Evolutionary conservation across 2,113 vertebrate genomes (phyloP), one percentile per base, ranked within the genome.

Genomic region (Gobius niger): DNA sequence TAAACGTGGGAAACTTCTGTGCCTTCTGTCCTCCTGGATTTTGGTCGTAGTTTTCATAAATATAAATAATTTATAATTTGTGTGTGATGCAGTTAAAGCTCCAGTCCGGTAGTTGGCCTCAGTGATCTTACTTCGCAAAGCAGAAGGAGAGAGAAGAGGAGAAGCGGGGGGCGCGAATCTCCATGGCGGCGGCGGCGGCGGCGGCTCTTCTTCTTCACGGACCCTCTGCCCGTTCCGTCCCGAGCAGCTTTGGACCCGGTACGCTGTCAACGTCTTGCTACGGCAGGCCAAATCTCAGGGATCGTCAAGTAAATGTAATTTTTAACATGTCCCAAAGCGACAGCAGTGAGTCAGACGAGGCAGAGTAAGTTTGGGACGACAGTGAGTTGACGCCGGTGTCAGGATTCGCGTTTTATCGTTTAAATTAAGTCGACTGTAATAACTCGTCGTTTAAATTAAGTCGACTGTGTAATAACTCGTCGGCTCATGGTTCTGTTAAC

Each of bases 281-380:
- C 34, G 7, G 24, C 2, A 1, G 7, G 41, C 24, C 24, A 10
- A 14, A 2, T 11, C 6, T 40, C 12, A 12, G 40, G 41, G 57
- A 41, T 40, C 19, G 40, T 34, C 54, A 40, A 40, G 54, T 57
- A 40, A 57, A 13, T 40, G 12, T 41, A 40, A 24, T 41, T 57
- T 57, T 41, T 14, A 14, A 13, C 7, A 42, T 60, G 57, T 60
- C 57, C 4, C 7, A 42, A 42, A n/a, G 42, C 34, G 34, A 42
- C 13, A 60, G 34, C 57, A 42, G 34, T 60, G 57, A 60, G 8
- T 60, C 57, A 60, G 57, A 60, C 13, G 34, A 15, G 57, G 15
- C 57, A n/a, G 40, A n/a, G 40, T n/a, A 42, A 60, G 14, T 42
- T 59, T 59, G 15, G 56, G 56, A 7, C 11, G 24, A 7, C 34